Conservation (phyloP, 2,113 vertebrate genomes). For the Micronycteris hirsuta region DNA sequence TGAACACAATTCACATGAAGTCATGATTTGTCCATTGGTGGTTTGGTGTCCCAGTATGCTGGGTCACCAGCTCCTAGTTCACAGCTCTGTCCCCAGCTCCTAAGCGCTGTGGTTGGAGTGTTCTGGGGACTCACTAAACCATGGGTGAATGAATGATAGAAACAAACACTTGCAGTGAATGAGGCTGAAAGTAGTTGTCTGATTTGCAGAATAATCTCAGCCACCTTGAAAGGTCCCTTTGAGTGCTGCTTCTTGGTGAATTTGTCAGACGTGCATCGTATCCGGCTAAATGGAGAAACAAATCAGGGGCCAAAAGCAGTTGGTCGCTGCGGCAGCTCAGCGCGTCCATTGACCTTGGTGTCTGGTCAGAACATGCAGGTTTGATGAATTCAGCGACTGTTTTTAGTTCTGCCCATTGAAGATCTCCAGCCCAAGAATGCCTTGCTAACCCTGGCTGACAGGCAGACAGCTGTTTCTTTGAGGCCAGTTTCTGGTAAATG, state of each 20-base stretch:
- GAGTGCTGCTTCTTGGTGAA: background rate
- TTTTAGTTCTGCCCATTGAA: background rate
- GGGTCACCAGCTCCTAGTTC: background rate
- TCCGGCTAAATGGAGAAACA: background rate
- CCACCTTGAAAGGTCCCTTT: background rate
- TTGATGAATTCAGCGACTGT: background rate
- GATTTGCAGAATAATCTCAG: background rate
- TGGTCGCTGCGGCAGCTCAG: background rate
- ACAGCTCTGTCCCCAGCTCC: background rate
- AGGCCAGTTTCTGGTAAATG: background rate
- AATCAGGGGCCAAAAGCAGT: background rate
- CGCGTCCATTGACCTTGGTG: background rate
- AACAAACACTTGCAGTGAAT: background rate
- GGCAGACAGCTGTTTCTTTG: background rate
- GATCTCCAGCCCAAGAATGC: background rate
- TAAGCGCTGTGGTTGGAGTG: accelerated
- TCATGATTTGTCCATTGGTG: accelerated
- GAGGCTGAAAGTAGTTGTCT: background rate
- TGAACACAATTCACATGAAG: accelerated
- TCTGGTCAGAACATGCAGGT: background rate
- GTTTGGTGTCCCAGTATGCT: background rate
- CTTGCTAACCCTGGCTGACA: background rate
- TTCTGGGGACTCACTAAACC: background rate
- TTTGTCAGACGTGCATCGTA: background rate
- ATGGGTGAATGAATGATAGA: background rate